These are phyloP conservation scores for Polymixis flavicincta DNA, from an alignment of 2,888 invertebrate genomes.

Conservation along the genomic window DNA sequence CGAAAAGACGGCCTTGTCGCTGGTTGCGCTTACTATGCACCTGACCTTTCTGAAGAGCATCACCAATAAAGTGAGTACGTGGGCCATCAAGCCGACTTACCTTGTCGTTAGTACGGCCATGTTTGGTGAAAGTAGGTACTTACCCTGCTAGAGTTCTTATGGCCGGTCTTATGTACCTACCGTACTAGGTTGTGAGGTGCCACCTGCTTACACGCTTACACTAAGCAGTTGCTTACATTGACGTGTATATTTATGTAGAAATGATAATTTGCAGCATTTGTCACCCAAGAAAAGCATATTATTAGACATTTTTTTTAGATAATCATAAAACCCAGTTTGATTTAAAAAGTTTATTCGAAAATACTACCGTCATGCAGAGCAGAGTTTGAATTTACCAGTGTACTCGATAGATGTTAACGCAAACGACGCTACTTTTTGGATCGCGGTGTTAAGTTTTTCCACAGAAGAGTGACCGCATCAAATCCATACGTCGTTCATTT, in stretches of 20 bases:
- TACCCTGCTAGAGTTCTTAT: background rate
- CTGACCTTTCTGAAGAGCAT: background rate
- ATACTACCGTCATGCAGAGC: constrained; percentile 1
- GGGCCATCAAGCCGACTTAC: background rate
- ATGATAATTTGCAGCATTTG: background rate
- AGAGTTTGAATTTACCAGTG: constrained; percentile 1
- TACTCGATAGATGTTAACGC: background rate
- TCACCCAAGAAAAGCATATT: background rate
- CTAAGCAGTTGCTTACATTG: background rate
- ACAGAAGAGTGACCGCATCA: background rate
- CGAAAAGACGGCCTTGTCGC: background rate
- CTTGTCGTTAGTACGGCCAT: background rate
- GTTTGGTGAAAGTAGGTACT: background rate
- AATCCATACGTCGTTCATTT: background rate
- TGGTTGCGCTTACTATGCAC: background rate
- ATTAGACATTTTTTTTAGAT: background rate
- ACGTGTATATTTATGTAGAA: background rate
- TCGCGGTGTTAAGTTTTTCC: background rate
- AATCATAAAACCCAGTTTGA: background rate
- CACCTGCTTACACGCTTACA: background rate
- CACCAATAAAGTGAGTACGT: background rate
- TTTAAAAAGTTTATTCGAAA: background rate
- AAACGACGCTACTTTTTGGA: background rate
- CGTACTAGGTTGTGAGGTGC: background rate
- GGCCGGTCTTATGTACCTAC: background rate